phyloP scores from a whole-genome alignment of 1,140 invertebrate genomes.

The Calliopsis andreniformis region DNA sequence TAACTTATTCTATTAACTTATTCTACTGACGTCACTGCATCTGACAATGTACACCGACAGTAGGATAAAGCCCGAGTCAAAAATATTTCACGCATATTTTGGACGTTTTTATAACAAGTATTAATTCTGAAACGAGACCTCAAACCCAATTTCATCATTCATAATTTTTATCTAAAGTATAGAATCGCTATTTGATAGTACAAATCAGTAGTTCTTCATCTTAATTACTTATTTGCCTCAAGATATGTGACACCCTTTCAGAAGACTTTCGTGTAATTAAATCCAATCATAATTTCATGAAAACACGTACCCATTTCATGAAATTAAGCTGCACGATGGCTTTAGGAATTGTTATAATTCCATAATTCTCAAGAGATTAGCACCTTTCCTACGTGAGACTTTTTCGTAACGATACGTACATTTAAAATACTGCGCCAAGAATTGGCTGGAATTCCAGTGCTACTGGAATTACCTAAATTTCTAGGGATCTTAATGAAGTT shows the following conservation, averaged over 20 bases:
- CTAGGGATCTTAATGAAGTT: background rate
- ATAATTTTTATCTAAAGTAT: background rate
- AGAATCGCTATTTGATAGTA: no score
- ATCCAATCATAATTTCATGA: background rate
- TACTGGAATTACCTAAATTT: background rate
- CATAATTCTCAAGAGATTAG: conserved; percentile 33
- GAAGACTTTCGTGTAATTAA: background rate
- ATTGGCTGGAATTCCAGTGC: background rate
- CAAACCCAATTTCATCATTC: no score
- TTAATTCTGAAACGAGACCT: no score
- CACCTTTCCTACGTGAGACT: conserved; percentile 1
- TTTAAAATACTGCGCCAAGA: background rate
- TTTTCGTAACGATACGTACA: background rate
- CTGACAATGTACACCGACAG: no score
- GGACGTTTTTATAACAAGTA: no score
- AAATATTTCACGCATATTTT: no score
- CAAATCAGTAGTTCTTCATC: background rate
- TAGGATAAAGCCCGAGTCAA: no score
- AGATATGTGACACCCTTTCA: background rate
- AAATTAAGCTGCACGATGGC: conserved; percentile 1
- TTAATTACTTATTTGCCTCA: background rate
- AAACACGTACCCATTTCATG: background rate
- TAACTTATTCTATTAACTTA: no score
- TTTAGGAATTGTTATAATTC: conserved; percentile 14
- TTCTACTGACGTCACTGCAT: no score